Evolutionary conservation across 2,797 vertebrate species (phyloP), one percentile per base, ranked within the genome.

Genomic region (Tolypeutes matacus): DNA sequence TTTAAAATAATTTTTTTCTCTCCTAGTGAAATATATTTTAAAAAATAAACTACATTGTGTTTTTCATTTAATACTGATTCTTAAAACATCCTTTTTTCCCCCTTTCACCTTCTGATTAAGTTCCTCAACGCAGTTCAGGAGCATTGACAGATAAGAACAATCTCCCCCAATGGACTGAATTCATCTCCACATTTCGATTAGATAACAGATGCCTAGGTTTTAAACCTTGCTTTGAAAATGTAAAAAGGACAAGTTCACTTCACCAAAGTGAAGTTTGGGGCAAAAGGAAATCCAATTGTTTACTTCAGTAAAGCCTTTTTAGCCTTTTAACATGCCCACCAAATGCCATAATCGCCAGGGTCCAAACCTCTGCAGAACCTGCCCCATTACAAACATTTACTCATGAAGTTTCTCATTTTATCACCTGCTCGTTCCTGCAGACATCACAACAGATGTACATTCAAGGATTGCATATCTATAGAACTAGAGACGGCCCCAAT

Each of bases 201-300:
- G 76, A n/a, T 31, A 65, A 56, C 5, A 81, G 27, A 53, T 58
- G 20, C 82, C 64, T 51, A 34, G 12, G 25, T 94, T 96, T 96
- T 82, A 89, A 89, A 21, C 53, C 18, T 85, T 81, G 58, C 27
- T 95, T 94, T 82, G 56, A 78, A 92, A 85, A 49, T 25, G 15
- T n/a, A 60, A 86, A 34, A 53, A 9, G 15, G 5, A 2, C 11
- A 76, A 36, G 5, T 72, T 39, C 39, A 39, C 39, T 93, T 94
- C 93, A 91, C 17, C 31, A 86, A 83, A 46, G 70, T 78, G 29
- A 56, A 85, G 53, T 49, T 27, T 23, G 15, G 27, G 25, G 14
- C 67, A 77, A 62, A 89, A 93, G 65, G 29, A 88, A 89, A 65
- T 58, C 10, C 12, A 89, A 42, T 18, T 49, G 34, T 15, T 91